Evolutionary conservation across 1,140 invertebrate genomes (phyloP).

Genomic region (Vanessa tameamea): DNA sequence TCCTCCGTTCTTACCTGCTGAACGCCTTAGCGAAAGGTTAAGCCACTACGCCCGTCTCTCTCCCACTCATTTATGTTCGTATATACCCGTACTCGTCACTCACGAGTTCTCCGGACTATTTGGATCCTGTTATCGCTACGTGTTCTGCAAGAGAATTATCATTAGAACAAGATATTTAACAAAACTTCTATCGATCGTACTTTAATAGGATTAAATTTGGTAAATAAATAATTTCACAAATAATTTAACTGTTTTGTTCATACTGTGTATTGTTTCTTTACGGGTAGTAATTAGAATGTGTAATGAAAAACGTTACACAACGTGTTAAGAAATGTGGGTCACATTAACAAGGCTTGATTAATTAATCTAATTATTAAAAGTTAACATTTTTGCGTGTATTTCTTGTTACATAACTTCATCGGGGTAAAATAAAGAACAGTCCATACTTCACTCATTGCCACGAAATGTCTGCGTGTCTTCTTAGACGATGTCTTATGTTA

Average conservation of each 20-base stretch:
- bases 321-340: conserved; percentile 27
- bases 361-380: conserved; percentile 25
- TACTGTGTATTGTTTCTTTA: background rate
- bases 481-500: background rate
- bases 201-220: background rate
- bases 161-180: conserved; percentile 25
- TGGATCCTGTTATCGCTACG: conserved; percentile 76
- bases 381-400: background rate
- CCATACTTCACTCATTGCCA: no score
- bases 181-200: conserved; percentile 7
- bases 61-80: conserved; percentile 41
- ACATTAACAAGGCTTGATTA: conserved; percentile 28
- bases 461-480: no score
- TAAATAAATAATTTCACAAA: conserved; percentile 11
- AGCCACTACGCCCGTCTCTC: conserved; percentile 47
- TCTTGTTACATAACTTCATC: background rate
- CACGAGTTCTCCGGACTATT: conserved; percentile 49
- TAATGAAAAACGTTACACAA: conserved; percentile 25
- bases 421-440: background rate
- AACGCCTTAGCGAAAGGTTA: conserved; percentile 72
- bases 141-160: conserved; percentile 69
- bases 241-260: background rate
- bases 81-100: conserved; percentile 52
- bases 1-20: conserved; percentile 68
- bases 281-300: background rate